Evolutionary conservation across 1,140 invertebrate species (phyloP), one percentile per base, ranked within the genome.

Genomic region (Pomacea maculata): DNA sequence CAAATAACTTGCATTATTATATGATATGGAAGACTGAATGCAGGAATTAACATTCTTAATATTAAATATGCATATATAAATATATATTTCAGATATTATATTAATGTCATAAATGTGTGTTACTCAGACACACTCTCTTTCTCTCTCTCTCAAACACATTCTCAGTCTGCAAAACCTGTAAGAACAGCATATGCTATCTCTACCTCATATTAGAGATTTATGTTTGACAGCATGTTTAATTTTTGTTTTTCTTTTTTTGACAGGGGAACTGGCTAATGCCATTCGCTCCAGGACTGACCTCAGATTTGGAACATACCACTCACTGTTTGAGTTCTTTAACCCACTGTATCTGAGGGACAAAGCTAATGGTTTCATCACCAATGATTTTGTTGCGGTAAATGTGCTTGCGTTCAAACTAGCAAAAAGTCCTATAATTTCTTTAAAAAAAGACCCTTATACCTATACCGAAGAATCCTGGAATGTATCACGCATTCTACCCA

Each of bases 301-400:
- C 12, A 90, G 89, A 76, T 97, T 97, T 91, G 97, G 97, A 4
- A 90, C 97, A 0, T 98, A 98, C 88, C 96, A 98, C 88, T 98
- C 96, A 0, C 87, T 98, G 11, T 97, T 94, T 87, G 97, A 98
- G 91, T 98, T 96, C 96, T 98, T 94, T 86, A 95, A 98, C 92
- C 96, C 96, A 0, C 90, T 97, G 57, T 98, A 96, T 89, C 84
- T 95, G 52, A 86, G 93, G 61, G 97, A 98, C 87, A 95, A 95
- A 89, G 84, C 87, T 1, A 94, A 93, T 70, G 93, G 94, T 71
- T 96, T 94, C 84, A 92, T 91, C 57, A 94, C 94, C 14, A 92
- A 94, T 19, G 88, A 92, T 64, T 98, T 93, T 88, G 89, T 91
- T 6, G 79, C 83, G 61, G 90, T 92, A 86, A 87, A 87, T 86